These are phyloP conservation scores for Petaurus breviceps DNA, from an alignment of 2,113 vertebrate species.

Conservation along the genomic window DNA sequence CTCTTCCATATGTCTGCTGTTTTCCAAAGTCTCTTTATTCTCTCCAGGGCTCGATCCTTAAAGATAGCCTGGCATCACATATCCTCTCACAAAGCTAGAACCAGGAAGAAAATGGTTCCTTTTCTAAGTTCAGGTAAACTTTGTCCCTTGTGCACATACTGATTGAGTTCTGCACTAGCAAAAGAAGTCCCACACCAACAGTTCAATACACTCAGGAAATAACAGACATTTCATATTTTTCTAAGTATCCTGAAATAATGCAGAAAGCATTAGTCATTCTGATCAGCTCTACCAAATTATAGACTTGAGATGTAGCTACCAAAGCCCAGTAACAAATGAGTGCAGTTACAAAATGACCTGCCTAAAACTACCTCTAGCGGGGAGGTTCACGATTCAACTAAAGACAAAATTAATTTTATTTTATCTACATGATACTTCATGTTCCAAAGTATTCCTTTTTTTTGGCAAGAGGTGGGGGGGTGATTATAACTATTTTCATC, in stretches of 20 bases:
- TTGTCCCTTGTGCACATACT: not conserved
- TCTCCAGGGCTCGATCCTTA: not conserved
- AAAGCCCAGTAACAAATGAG: not conserved
- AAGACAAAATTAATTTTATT: constrained; percentile 13
- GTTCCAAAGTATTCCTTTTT: not conserved
- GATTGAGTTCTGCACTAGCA: not conserved
- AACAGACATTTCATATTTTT: not conserved
- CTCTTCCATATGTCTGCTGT: not conserved
- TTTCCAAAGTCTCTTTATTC: not conserved
- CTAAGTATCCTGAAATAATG: not conserved
- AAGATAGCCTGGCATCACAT: not conserved
- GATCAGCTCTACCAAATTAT: not conserved
- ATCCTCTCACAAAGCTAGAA: not conserved
- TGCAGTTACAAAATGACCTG: not conserved
- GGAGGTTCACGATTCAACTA: not conserved
- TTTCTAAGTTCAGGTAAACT: not conserved
- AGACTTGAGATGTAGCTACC: not conserved
- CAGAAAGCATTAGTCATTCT: not conserved
- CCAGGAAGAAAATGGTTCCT: not conserved
- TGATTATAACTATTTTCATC: constrained; percentile 25
- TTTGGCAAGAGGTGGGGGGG: not conserved
- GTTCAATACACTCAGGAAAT: not conserved
- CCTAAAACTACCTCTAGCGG: not conserved
- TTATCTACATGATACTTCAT: not conserved
- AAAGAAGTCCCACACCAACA: not conserved